Base-by-base conservation (phyloP, 2,888 invertebrate genomes). In the Geotrupes spiniger region DNA sequence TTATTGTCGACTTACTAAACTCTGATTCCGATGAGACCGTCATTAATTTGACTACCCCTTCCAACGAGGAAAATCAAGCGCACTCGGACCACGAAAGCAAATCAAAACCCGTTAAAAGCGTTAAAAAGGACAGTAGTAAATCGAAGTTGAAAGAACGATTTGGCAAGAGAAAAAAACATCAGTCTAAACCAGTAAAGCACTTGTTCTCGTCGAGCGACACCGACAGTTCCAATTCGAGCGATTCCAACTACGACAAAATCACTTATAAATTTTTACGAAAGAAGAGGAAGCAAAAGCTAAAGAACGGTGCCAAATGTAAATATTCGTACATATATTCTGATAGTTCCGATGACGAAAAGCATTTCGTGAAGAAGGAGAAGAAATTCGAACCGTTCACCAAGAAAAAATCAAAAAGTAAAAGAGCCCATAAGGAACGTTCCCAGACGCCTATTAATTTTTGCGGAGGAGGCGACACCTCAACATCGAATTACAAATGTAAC, bases 1-100 rank as follows among this genome's bases (percentile, higher is more conserved):
- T 54, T 8, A 46, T 63, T 14, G 62, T 63, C 5, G 55, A 62
- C 42, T 44, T 64, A 39, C 21, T 59, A 17, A 52, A 52, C 21
- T 49, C 55, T 27, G 53, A 57, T 2, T 59, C 58, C 39, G 52
- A 59, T 4, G 54, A 54, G n/a, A 53, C 53, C 4, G 45, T 48
- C n/a, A 46, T 26, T 4, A 36, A 29, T 27, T 21, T 39, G 10
- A 11, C 45, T 15, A 29, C 36, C 36, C 33, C 37, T 36, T 11
- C 36, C 17, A 36, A 17, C n/a, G 17, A 15, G 21, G 36, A 47
- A 42, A 6, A 47, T 25, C 21, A 42, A 26, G 36, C 47, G 8
- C 11, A 11, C 2, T 27, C 28, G 28, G 42, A 42, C 17, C n/a
- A 38, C 12, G 25, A 45, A 31, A 33, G 12, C 10, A 46, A 33